Conservation (phyloP, 2,113 vertebrate genomes). For the Carassius carassius region DNA sequence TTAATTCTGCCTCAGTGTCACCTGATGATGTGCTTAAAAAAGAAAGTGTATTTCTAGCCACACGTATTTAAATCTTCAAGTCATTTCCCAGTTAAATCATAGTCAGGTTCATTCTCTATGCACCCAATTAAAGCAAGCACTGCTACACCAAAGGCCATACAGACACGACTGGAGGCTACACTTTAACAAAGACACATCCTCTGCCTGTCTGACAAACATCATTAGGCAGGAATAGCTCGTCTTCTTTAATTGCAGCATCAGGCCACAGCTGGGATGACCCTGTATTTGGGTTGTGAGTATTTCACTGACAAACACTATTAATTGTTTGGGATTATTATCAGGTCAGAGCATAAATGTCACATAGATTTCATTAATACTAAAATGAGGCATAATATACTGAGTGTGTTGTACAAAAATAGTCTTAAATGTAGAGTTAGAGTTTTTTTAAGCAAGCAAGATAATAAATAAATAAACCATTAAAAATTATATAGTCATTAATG, state of each 20-base stretch:
- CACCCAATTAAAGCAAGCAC: conserved; percentile 60
- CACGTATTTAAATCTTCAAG: conserved; percentile 60
- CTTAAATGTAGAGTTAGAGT: too few species aligned
- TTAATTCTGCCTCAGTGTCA: conserved; percentile 24
- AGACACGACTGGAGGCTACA: conserved; percentile 40
- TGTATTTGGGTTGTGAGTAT: neutral
- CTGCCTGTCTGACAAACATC: conserved; percentile 49
- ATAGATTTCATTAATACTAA: conserved; percentile 4
- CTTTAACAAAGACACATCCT: conserved; percentile 54
- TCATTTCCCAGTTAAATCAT: conserved; percentile 60
- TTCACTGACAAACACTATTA: neutral
- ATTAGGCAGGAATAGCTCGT: conserved; percentile 37
- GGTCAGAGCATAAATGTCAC: conserved; percentile 13
- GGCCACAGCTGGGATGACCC: neutral
- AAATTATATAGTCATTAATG: too few species aligned
- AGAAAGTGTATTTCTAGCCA: conserved; percentile 36
- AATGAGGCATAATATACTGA: neutral
- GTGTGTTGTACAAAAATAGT: neutral
- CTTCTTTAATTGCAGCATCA: conserved; percentile 45
- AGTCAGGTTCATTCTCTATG: conserved; percentile 52
- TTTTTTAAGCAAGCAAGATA: too few species aligned
- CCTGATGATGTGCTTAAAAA: conserved; percentile 39
- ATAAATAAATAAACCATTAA: too few species aligned
- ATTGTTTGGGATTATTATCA: conserved; percentile 1
- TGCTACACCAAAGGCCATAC: conserved; percentile 29